Evolutionary conservation across 1,140 invertebrate species (phyloP).

Genomic region (Dendroctonus valens): DNA sequence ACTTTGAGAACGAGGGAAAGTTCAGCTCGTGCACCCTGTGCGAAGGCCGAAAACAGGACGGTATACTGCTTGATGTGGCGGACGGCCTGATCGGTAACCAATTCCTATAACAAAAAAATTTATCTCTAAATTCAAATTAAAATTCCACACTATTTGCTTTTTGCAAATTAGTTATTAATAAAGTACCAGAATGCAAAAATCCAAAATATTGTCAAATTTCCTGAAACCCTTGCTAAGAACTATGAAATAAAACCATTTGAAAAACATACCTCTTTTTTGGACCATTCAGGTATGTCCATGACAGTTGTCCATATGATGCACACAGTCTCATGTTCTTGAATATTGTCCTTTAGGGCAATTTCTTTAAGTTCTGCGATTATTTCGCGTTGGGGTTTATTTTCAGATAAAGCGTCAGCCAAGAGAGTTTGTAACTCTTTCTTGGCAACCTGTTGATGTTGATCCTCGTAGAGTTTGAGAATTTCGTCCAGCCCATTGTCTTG

Average conservation of each 20-base stretch:
- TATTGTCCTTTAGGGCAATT: constrained; percentile 74
- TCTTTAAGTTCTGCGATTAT: constrained; percentile 82
- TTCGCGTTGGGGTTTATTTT: constrained; percentile 78
- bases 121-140: background rate
- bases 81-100: constrained; percentile 90
- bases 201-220: background rate
- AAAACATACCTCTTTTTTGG: constrained; percentile 79
- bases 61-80: constrained; percentile 87
- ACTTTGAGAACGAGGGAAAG: constrained; percentile 85
- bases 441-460: constrained; percentile 82
- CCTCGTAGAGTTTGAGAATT: constrained; percentile 86
- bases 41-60: constrained; percentile 81
- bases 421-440: constrained; percentile 76
- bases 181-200: background rate
- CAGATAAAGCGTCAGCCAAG: constrained; percentile 78
- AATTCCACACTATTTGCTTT: too few species aligned
- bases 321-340: constrained; percentile 88
- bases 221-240: background rate
- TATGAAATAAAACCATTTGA: too few species aligned
- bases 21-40: constrained; percentile 79
- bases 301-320: constrained; percentile 87
- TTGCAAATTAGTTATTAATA: too few species aligned
- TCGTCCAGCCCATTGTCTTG: constrained; percentile 81
- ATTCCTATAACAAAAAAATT: constrained; percentile 57
- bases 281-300: constrained; percentile 95